A percentile compares a stretch with the other conserved stretches of the same genome.
phyloP scores from a whole-genome alignment of 2,888 invertebrate species.

The Oxycera nigricornis region DNA sequence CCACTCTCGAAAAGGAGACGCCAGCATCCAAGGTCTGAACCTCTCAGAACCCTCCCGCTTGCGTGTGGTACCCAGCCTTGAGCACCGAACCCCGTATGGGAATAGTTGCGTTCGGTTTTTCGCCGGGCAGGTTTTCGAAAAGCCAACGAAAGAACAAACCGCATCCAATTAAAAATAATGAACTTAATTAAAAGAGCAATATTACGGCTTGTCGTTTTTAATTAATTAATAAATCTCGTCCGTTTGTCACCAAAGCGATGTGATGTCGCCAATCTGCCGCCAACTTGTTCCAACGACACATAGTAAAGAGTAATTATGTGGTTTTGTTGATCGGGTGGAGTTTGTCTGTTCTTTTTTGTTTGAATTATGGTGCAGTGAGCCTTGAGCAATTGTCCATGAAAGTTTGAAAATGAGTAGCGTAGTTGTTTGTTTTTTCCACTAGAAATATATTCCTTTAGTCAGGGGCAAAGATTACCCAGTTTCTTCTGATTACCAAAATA shows the following conservation, averaged over 20 bases:
- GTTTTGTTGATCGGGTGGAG: background rate
- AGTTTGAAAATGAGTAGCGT: too few species aligned
- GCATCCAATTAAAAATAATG: conserved; percentile 54
- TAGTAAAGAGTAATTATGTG: background rate
- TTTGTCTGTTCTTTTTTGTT: too few species aligned
- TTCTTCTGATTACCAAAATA: too few species aligned
- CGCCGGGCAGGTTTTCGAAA: conserved; percentile 36
- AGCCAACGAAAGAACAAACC: conserved; percentile 52
- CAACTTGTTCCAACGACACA: background rate
- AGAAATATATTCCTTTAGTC: too few species aligned
- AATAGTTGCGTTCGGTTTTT: background rate
- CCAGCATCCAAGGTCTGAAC: background rate
- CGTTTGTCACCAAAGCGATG: conserved; percentile 45
- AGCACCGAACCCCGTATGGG: background rate
- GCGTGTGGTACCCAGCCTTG: conserved; percentile 14
- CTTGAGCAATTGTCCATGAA: too few species aligned
- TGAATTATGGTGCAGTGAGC: too few species aligned
- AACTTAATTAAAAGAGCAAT: conserved; percentile 53
- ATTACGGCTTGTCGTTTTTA: conserved; percentile 52
- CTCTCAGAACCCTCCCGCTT: too few species aligned
- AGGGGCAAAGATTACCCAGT: too few species aligned
- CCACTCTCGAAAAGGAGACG: background rate
- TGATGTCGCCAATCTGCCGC: conserved; percentile 27
- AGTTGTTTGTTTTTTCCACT: too few species aligned
- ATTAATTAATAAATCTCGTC: conserved; percentile 53